phyloP scores from a whole-genome alignment of 2,888 invertebrate species.

The Pyrrhosoma nymphula region DNA sequence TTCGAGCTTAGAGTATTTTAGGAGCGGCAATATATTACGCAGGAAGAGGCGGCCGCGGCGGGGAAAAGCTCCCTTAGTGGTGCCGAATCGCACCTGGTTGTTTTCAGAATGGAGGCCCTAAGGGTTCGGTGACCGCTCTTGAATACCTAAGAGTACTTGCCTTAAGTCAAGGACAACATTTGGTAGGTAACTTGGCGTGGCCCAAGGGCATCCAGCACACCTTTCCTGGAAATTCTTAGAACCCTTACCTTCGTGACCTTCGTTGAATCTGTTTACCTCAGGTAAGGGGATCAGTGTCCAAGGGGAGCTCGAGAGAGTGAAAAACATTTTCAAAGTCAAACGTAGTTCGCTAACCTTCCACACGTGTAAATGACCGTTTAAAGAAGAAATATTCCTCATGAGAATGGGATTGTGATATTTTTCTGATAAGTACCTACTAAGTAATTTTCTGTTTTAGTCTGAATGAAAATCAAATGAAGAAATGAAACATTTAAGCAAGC shows the following conservation, averaged over 20 bases:
- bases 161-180: conserved; percentile 43
- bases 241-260: background rate
- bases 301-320: too few relatives aligned
- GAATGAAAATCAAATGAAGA: too few relatives aligned
- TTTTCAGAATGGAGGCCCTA: conserved; percentile 37
- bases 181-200: background rate
- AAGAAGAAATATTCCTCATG: too few relatives aligned
- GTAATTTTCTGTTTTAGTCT: too few relatives aligned
- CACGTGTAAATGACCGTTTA: too few relatives aligned
- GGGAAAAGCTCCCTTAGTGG: conserved; percentile 11
- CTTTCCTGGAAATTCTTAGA: background rate
- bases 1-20: conserved; percentile 36
- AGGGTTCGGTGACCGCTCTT: conserved; percentile 51
- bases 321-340: too few relatives aligned
- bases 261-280: background rate
- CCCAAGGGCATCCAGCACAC: background rate
- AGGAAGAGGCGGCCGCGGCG: background rate
- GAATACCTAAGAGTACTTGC: conserved; percentile 34
- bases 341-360: too few relatives aligned
- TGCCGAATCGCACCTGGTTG: conserved; percentile 63
- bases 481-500: too few relatives aligned
- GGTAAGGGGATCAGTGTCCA: too few relatives aligned
- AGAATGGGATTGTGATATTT: too few relatives aligned
- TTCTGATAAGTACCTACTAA: too few relatives aligned
- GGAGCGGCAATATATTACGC: conserved; percentile 60